Base-by-base conservation (phyloP, 2,888 invertebrate species). In the Amblyjoppa proteus region DNA sequence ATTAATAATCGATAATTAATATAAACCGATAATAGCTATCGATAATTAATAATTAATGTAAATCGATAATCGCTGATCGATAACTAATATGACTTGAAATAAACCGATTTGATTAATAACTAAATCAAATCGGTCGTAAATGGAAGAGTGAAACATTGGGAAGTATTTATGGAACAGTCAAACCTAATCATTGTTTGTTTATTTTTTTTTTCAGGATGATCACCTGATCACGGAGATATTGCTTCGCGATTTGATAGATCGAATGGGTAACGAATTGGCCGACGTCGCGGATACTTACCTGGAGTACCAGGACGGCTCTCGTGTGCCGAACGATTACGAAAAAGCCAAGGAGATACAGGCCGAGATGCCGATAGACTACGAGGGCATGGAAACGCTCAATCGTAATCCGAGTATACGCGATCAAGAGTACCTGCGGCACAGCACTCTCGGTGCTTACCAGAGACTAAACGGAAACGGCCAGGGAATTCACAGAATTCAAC, bases 381-480 rank as follows among this genome's bases (percentile, higher is more conserved):
- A 97, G 87, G 95, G 96, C 28, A 93, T 97, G 31, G 95, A 96
- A 85, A 96, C 96, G 66, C 95, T 96, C 49, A 97, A 96, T 93
- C 96, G 96, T 20, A 96, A 96, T 94, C 97, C 97, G 4, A 97
- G 97, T 88, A 95, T 98, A 85, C 95, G 98, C 38, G 98, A 98
- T 94, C 97, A 97, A 91, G 98, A 98, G 92, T 98, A 97, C 92
- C 92, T 98, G 89, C 97, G 97, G 92, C 98, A 98, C 94, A 97
- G 97, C 89, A 95, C 95, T 3, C 93, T 96, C 1, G 96, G 96
- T 96, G 97, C 97, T 2, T 97, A 97, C 92, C 97, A 97, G 91
- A 96, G 96, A 91, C 95, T 97, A 74, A 96, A 96, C 53, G 97
- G 97, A 51, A 88, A 90, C 61, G 82, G 88, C 68, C 88, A 90